Conservation (phyloP, 2,113 vertebrate genomes). For the Pollimyrus isidori region DNA sequence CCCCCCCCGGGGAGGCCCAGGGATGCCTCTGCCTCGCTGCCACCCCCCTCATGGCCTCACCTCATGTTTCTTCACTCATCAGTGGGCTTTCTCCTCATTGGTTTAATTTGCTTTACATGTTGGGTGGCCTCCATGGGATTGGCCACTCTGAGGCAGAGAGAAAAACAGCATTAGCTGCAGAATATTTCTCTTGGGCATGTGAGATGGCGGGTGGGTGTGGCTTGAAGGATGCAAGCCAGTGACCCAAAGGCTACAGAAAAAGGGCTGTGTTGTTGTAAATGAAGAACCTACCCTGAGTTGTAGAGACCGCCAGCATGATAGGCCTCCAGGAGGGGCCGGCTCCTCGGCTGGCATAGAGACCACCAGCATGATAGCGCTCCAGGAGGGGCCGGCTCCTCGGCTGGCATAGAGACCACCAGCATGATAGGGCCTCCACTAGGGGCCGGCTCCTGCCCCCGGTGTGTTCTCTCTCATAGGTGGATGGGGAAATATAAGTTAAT, state of each 20-base stretch:
- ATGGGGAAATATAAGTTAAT: neutral
- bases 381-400: neutral
- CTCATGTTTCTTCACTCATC: slow-evolving; percentile 38
- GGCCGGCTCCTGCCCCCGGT: neutral
- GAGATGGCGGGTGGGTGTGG: neutral
- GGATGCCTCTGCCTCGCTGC: slow-evolving; percentile 3
- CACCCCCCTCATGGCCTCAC: slow-evolving; percentile 27
- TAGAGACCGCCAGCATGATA: neutral
- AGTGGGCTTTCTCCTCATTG: slow-evolving; percentile 31
- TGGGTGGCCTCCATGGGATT: neutral
- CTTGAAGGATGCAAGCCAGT: neutral
- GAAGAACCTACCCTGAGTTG: neutral
- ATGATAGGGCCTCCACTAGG: neutral
- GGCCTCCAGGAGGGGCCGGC: neutral
- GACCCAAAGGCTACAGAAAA: neutral
- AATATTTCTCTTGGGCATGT: neutral
- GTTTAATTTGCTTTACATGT: slow-evolving; percentile 10
- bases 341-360: neutral
- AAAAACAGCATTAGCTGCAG: neutral
- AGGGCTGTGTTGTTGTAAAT: neutral
- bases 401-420: too few relatives aligned
- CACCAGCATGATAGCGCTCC: too few relatives aligned
- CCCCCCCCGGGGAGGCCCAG: slow-evolving; percentile 34
- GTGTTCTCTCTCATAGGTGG: neutral
- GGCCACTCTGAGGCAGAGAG: neutral